Evolutionary conservation across 2,888 invertebrate species (phyloP).

Genomic region (Anaspis maculata): DNA sequence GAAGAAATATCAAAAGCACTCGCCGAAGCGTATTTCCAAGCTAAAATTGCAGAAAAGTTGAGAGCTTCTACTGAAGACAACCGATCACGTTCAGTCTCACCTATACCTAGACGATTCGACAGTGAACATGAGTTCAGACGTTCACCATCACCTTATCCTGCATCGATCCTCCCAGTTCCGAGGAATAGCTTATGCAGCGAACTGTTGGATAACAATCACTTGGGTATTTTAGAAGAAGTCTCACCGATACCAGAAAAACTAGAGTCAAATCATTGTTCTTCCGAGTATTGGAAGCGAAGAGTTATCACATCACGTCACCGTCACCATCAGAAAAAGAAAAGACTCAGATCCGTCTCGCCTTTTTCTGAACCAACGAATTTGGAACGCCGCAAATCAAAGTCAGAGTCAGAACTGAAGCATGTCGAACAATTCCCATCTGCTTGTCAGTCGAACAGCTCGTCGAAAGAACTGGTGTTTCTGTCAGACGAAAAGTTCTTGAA

Average conservation of each 20-base stretch:
- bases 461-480: no score
- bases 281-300: constrained; percentile 23
- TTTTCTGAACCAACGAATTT: no score
- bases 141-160: constrained; percentile 33
- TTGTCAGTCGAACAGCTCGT: no score
- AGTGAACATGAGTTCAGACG: constrained; percentile 18
- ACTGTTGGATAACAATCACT: constrained; percentile 42
- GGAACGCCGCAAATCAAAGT: no score
- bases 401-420: no score
- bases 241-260: constrained; percentile 20
- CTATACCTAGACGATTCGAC: constrained; percentile 36
- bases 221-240: no score
- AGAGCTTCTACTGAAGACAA: constrained; percentile 1
- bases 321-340: not conserved
- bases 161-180: constrained; percentile 25
- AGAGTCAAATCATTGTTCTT: constrained; percentile 18
- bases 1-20: no score
- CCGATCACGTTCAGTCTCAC: constrained; percentile 28
- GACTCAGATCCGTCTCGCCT: not conserved
- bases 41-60: no score
- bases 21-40: no score
- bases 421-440: no score
- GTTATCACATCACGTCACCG: no score
- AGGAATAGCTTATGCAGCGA: constrained; percentile 35
- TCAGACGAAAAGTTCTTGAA: no score